These are phyloP conservation scores for Drosophila picticornis DNA, from an alignment of 2,888 invertebrate species.

Conservation along the genomic window DNA sequence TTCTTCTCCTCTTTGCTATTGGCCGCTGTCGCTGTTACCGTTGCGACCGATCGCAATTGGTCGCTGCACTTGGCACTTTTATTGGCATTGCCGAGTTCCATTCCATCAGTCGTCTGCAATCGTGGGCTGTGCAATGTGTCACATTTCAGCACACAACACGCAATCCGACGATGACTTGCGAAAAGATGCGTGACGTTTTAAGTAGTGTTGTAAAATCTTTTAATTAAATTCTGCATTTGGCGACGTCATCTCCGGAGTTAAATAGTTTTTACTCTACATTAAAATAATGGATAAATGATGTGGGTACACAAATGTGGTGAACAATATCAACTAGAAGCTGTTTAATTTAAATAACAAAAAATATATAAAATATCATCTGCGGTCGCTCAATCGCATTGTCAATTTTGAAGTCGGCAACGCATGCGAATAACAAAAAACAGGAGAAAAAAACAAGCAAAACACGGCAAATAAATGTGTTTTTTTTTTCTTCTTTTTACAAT, in stretches of 20 bases:
- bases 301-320: background rate
- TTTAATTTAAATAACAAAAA: background rate
- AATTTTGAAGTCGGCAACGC: background rate
- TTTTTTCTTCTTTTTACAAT: slow-evolving; percentile 31
- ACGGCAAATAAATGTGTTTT: slow-evolving; percentile 29
- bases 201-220: background rate
- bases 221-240: background rate
- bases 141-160: background rate
- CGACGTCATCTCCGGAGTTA: background rate
- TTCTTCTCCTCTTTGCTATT: background rate
- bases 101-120: background rate
- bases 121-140: background rate
- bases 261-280: background rate
- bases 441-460: background rate
- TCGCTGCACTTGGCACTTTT: background rate
- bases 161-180: background rate
- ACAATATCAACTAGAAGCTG: slow-evolving; percentile 13
- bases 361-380: background rate
- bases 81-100: background rate
- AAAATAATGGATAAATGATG: slow-evolving; percentile 2
- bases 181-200: background rate
- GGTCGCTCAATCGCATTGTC: background rate
- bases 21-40: background rate
- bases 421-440: background rate
- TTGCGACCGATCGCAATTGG: background rate